Conservation (phyloP, 2,888 invertebrate genomes). For the Vandiemenella viatica region DNA sequence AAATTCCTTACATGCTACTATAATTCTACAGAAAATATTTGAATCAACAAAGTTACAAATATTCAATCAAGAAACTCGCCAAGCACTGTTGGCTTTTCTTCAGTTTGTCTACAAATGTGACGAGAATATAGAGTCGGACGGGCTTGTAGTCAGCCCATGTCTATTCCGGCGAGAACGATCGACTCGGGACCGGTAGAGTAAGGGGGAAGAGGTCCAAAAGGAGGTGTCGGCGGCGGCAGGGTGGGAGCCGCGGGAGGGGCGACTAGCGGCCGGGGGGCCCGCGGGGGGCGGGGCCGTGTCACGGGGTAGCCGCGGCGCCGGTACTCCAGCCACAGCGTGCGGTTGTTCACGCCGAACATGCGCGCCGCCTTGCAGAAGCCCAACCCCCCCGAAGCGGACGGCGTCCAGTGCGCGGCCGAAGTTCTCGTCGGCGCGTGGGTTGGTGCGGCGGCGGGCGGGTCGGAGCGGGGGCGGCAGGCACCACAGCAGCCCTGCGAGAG, state of each 20-base stretch:
- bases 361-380: slow-evolving; percentile 76
- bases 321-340: slow-evolving; percentile 72
- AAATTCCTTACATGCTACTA: too few relatives aligned
- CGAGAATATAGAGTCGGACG: slow-evolving; percentile 44
- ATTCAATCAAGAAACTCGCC: too few relatives aligned
- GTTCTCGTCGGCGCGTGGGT: slow-evolving; percentile 71
- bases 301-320: slow-evolving; percentile 73
- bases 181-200: too few relatives aligned
- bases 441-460: slow-evolving; percentile 46
- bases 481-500: not conserved
- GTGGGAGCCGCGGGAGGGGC: slow-evolving; percentile 1
- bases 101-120: slow-evolving; percentile 20
- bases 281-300: slow-evolving; percentile 59
- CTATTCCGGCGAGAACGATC: too few relatives aligned
- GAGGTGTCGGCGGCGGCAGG: slow-evolving; percentile 5
- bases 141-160: slow-evolving; percentile 51
- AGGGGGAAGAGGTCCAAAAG: too few relatives aligned
- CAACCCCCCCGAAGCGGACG: slow-evolving; percentile 65
- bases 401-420: slow-evolving; percentile 69
- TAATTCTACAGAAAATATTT: too few relatives aligned
- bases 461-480: not conserved
- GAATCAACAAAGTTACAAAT: too few relatives aligned
- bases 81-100: too few relatives aligned
- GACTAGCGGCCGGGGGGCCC: slow-evolving; percentile 22
- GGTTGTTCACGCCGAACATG: slow-evolving; percentile 70